Evolutionary conservation across 2,888 invertebrate genomes (phyloP), one percentile per base, ranked within the genome.

Genomic region (Torymus texanus): DNA sequence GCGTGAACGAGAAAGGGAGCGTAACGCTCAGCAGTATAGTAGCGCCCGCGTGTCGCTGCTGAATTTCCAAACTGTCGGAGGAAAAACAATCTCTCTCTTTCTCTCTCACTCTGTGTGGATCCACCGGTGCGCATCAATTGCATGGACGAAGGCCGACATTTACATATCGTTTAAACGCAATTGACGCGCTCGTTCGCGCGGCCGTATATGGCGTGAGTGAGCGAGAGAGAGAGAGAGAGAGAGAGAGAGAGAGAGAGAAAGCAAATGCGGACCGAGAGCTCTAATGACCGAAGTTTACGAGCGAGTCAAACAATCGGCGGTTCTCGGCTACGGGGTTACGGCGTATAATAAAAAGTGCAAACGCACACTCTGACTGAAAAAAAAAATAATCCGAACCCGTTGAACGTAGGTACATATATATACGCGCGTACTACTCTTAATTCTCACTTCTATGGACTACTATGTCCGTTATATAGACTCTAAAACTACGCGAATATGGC

Each of bases 331-430:
- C 14, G n/a, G 67, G 24, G 67, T 11, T 21, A 2, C 12, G 1
- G 18, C 24, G 18, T n/a, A 12, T 61, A 71, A 58, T 71, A 68
- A 75, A 75, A 67, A 75, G 24, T 50, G 14, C 71, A 71, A 71
- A 71, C 58, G 29, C 61, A 5, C 65, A 5, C 12, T 2, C 16
- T 8, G 14, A n/a, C n/a, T n/a, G n/a, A n/a, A n/a, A n/a, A 24
- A 53, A 18, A 53, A 67, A 55, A 24, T 13, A 67, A 55, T 21
- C 24, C 2, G 10, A 18, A 2, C 21, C 24, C 21, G 13, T 12
- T 67, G 13, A 14, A 82, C 83, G 82, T 84, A 83, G 1, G 16
- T 14, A 21, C 0, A 55, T n/a, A 41, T 41, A 63, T n/a, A 13
- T 21, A 4, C 24, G 55, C 10, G 21, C 24, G 55, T 14, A 50